Percentiles rank a stretch among this genome's conserved stretches.
phyloP scores from a whole-genome alignment of 2,113 vertebrate species.

The Salvelinus namaycush region DNA sequence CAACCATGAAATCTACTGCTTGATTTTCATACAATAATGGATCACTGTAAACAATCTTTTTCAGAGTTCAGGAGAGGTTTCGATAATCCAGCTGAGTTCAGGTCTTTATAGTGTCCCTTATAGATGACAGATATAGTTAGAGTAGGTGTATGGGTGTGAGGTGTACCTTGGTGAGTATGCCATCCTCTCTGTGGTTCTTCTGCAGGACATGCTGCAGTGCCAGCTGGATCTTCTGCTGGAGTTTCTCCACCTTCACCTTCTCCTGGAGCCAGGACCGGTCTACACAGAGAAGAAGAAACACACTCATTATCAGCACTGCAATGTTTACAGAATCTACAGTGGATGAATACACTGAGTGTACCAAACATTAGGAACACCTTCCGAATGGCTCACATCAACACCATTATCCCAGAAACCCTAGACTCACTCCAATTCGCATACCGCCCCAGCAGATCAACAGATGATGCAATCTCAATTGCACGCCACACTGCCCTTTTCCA shows the following conservation, averaged over 20 bases:
- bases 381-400: no score
- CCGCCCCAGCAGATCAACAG: no score
- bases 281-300: conserved; percentile 52
- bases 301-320: conserved; percentile 8
- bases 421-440: no score
- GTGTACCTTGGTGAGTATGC: conserved; percentile 94
- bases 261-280: conserved; percentile 99
- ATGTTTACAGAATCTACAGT: background rate
- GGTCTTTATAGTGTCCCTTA: conserved; percentile 2
- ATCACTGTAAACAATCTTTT: conserved; percentile 15
- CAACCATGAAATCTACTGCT: conserved; percentile 28
- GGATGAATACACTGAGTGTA: conserved; percentile 32
- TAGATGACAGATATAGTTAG: conserved; percentile 44
- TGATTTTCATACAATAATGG: conserved; percentile 25
- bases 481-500: no score
- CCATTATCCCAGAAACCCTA: no score
- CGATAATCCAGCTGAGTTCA: conserved; percentile 17
- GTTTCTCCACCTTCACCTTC: conserved; percentile 98
- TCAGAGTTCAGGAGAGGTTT: conserved; percentile 39
- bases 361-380: conserved; percentile 30
- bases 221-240: conserved; percentile 98
- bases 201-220: conserved; percentile 97
- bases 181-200: conserved; percentile 99
- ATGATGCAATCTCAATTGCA: no score
- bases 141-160: conserved; percentile 82